These are phyloP conservation scores for Bothrops jararaca DNA, from an alignment of 2,113 vertebrate species.

Conservation along the genomic window DNA sequence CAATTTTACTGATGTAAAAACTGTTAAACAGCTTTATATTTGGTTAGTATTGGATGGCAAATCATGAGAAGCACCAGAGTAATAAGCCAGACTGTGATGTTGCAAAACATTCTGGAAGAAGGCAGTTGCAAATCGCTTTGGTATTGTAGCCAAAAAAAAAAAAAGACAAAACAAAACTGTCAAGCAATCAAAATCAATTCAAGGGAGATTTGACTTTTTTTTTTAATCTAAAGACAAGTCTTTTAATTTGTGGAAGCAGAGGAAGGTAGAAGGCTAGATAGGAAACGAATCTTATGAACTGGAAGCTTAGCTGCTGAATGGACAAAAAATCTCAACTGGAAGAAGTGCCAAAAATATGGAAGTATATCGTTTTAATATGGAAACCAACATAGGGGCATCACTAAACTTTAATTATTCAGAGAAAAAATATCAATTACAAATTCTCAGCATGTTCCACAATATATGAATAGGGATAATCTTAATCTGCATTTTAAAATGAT, in stretches of 20 bases:
- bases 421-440: background rate
- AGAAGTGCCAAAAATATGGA: background rate
- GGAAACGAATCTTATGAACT: background rate
- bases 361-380: background rate
- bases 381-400: background rate
- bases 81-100: background rate
- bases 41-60: background rate
- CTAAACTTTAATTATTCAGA: background rate
- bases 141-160: background rate
- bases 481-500: background rate
- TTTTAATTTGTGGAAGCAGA: background rate
- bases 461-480: background rate
- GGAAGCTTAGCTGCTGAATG: background rate
- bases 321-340: background rate
- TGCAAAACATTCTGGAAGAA: background rate
- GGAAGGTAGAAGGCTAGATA: background rate
- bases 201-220: background rate
- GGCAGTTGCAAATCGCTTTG: background rate
- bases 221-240: background rate
- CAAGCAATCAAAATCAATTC: background rate
- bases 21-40: background rate
- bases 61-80: background rate
- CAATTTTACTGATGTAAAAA: background rate
- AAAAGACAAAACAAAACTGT: background rate
- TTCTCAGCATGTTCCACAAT: background rate